phyloP scores from a whole-genome alignment of 2,113 vertebrate species.

The Saiga tatarica region DNA sequence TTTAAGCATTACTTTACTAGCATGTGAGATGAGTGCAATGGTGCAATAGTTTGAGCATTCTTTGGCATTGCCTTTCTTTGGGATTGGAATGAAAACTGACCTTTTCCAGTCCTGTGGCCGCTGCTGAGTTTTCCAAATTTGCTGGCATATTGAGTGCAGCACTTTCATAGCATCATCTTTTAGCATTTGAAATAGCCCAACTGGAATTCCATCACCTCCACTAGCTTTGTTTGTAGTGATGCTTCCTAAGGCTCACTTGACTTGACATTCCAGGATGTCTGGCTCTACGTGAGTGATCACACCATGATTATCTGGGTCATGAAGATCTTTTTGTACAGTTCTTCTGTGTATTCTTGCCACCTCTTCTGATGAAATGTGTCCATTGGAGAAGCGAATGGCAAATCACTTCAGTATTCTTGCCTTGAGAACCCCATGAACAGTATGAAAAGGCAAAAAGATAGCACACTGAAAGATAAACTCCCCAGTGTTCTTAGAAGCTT shows the following conservation, averaged over 20 bases:
- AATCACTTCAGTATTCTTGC: background rate
- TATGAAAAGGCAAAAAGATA: background rate
- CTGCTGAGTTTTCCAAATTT: background rate
- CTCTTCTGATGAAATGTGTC: background rate
- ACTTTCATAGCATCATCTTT: background rate
- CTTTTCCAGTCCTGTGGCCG: background rate
- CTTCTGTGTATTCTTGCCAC: background rate
- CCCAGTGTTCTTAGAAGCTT: background rate
- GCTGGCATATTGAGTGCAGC: background rate
- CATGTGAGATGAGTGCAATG: background rate
- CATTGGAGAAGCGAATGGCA: background rate
- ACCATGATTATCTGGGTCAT: background rate
- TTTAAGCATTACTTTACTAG: background rate
- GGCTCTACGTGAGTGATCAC: background rate
- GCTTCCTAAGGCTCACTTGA: background rate
- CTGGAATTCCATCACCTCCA: background rate
- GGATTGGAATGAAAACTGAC: background rate
- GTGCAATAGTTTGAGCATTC: background rate
- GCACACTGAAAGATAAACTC: background rate
- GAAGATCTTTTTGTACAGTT: background rate
- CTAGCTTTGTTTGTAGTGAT: background rate
- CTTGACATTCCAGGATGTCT: background rate
- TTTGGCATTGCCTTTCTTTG: background rate
- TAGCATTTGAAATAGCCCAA: background rate
- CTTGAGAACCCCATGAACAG: background rate